A percentile compares a stretch with the other conserved stretches of the same genome.
These are phyloP conservation scores for Halocaridina rubra DNA, from an alignment of 2,888 invertebrate genomes.

Conservation along the genomic window DNA sequence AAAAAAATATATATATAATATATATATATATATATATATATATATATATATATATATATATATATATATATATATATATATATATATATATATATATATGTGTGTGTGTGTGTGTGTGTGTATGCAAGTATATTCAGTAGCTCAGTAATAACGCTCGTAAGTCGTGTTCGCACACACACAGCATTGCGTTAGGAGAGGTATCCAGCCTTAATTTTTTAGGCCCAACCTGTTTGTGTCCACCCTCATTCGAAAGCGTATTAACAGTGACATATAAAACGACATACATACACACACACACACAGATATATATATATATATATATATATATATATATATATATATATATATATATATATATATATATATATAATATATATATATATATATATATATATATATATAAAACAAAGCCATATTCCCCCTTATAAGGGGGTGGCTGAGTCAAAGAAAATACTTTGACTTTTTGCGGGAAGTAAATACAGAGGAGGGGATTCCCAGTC, in stretches of 20 bases:
- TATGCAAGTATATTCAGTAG: not conserved
- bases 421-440: no score
- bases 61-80: not conserved
- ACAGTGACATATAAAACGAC: no score
- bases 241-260: no score
- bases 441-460: no score
- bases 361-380: not conserved
- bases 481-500: no score
- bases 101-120: not conserved
- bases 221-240: no score
- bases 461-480: no score
- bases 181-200: no score
- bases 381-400: not conserved
- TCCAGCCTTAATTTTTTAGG: no score
- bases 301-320: not conserved
- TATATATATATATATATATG: not conserved
- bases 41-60: constrained; percentile 8
- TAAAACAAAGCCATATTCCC: no score
- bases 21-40: constrained; percentile 2
- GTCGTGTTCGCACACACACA: no score
- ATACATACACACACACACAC: not conserved
- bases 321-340: not conserved
- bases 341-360: not conserved
- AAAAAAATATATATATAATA: not conserved
- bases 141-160: no score